Percentiles rank a stretch among this genome's conserved stretches.
Conservation (phyloP, 2,113 vertebrate species). For the Sterna hirundo region DNA sequence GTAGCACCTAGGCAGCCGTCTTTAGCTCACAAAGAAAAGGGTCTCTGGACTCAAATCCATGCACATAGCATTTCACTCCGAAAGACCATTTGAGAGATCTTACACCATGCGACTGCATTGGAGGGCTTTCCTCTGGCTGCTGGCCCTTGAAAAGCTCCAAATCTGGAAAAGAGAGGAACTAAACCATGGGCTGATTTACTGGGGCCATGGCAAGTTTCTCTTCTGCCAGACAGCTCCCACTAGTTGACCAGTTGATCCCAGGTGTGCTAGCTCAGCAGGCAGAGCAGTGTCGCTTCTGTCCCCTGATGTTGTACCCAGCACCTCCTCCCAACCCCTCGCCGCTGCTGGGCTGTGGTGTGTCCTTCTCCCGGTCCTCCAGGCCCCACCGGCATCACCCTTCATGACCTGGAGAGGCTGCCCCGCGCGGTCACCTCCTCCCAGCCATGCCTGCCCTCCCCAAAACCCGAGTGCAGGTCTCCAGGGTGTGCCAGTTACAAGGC, state of each 20-base stretch:
- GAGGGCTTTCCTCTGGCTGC: not conserved
- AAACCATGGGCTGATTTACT: not conserved
- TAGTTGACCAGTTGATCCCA: not conserved
- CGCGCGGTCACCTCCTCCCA: rapidly evolving
- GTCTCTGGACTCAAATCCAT: not conserved
- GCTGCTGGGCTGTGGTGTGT: rapidly evolving
- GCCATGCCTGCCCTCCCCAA: not conserved
- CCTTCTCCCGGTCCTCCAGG: not conserved
- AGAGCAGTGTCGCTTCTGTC: not conserved
- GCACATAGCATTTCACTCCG: rapidly evolving
- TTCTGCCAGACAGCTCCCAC: not conserved
- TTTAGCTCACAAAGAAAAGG: not conserved
- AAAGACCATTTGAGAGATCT: not conserved
- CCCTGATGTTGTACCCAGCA: not conserved
- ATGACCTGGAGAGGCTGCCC: not conserved
- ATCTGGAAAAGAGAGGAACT: not conserved
- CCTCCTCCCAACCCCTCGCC: rapidly evolving
- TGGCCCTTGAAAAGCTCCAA: not conserved
- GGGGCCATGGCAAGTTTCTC: not conserved
- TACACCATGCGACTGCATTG: rapidly evolving
- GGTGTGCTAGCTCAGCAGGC: rapidly evolving
- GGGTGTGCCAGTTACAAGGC: not conserved
- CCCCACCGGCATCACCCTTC: rapidly evolving
- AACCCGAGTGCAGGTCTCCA: rapidly evolving
- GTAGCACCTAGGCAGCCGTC: not conserved